Conservation (phyloP, 2,113 vertebrate species). For the Lucifuga dentata region DNA sequence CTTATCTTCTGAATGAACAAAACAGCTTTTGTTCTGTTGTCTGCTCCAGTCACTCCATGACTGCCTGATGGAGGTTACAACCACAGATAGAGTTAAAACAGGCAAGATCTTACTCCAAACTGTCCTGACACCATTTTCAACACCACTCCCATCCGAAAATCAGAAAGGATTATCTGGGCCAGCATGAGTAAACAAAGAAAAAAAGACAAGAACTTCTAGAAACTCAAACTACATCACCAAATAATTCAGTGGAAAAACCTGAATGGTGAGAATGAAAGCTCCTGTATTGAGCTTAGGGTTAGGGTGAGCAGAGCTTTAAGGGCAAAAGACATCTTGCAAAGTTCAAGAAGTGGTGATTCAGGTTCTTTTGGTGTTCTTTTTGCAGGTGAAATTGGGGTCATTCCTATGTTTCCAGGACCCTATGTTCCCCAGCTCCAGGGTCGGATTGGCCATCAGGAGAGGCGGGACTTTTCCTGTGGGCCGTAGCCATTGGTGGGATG, state of each 20-base stretch:
- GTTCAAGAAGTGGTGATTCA: too few relatives aligned
- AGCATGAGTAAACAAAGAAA: neutral
- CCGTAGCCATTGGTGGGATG: too few relatives aligned
- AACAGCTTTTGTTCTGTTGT: slow-evolving; percentile 39
- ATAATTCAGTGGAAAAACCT: neutral
- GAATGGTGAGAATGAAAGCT: neutral
- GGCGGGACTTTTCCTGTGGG: too few relatives aligned
- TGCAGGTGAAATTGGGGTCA: too few relatives aligned
- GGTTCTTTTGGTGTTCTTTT: too few relatives aligned
- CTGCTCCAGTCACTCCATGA: slow-evolving; percentile 19
- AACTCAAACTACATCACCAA: neutral
- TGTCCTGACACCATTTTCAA: neutral
- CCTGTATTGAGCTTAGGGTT: too few relatives aligned
- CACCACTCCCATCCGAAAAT: slow-evolving; percentile 8
- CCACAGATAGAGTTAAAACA: slow-evolving; percentile 16
- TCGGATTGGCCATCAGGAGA: too few relatives aligned
- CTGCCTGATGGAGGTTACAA: slow-evolving; percentile 19
- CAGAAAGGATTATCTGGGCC: slow-evolving; percentile 11
- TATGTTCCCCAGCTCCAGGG: too few relatives aligned
- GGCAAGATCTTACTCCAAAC: slow-evolving; percentile 10
- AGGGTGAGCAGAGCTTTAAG: too few relatives aligned
- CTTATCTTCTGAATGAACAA: slow-evolving; percentile 39
- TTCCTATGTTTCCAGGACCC: too few relatives aligned
- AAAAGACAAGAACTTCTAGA: neutral
- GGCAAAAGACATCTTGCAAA: too few relatives aligned